Evolutionary conservation across 2,113 vertebrate genomes (phyloP).

Genomic region (Leptocoma aspasia): DNA sequence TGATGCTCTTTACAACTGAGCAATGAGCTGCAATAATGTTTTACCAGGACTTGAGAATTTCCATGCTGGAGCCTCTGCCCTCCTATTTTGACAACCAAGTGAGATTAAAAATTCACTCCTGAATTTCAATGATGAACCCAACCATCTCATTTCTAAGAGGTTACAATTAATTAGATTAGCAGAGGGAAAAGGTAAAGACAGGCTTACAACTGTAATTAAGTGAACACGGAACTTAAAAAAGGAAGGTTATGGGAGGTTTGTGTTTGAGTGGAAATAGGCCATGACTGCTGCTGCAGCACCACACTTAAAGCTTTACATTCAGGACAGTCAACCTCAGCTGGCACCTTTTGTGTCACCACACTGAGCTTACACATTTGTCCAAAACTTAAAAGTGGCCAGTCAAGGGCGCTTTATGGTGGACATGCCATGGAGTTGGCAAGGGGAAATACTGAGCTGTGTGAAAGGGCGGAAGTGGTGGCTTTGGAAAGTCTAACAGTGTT

Average conservation of each 20-base stretch:
- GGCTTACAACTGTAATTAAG: neutral
- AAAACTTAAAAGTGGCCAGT: neutral
- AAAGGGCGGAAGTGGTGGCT: neutral
- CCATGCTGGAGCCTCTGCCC: neutral
- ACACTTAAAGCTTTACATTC: neutral
- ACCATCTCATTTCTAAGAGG: neutral
- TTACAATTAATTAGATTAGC: neutral
- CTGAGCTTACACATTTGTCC: rapidly evolving
- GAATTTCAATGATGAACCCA: neutral
- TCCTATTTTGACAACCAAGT: neutral
- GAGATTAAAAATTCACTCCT: neutral
- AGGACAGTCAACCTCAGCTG: neutral
- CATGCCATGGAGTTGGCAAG: neutral
- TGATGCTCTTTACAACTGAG: neutral
- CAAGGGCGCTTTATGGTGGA: rapidly evolving
- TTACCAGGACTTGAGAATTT: neutral
- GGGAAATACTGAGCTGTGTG: rapidly evolving
- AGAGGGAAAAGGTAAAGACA: neutral
- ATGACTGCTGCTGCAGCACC: neutral
- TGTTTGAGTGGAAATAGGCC: neutral
- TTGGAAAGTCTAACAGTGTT: neutral
- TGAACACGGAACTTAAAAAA: neutral
- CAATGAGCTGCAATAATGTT: neutral
- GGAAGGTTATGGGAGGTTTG: neutral
- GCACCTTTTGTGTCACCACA: neutral